A percentile compares a stretch with the other conserved stretches of the same genome.
These are phyloP conservation scores for Scomber colias DNA, from an alignment of 2,113 vertebrate species.

Conservation along the genomic window DNA sequence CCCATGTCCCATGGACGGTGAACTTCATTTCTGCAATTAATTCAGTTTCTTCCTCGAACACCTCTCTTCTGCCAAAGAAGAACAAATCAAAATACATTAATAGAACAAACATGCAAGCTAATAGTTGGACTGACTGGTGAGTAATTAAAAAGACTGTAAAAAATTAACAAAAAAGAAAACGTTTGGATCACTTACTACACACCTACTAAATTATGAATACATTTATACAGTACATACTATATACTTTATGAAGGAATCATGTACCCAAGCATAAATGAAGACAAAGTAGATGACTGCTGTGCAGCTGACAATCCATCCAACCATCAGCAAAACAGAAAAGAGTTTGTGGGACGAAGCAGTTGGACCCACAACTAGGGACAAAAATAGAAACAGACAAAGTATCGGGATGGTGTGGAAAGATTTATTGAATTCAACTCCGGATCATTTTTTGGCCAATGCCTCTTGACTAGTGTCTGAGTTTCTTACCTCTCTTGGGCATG, in stretches of 20 bases:
- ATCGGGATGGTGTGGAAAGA: constrained; percentile 18
- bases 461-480: constrained; percentile 2
- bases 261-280: constrained; percentile 58
- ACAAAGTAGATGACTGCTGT: constrained; percentile 61
- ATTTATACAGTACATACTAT: not conserved
- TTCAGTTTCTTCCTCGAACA: constrained; percentile 37
- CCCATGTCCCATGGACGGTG: not conserved
- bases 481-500: constrained; percentile 59
- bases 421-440: not conserved
- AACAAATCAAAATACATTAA: constrained; percentile 50
- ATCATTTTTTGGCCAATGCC: not conserved
- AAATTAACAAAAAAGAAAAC: too few relatives aligned
- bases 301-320: constrained; percentile 65
- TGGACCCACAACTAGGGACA: constrained; percentile 36
- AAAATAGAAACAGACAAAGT: constrained; percentile 38
- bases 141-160: too few relatives aligned
- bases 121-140: not conserved
- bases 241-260: constrained; percentile 8
- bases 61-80: constrained; percentile 50
- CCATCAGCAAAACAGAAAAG: constrained; percentile 59
- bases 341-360: constrained; percentile 45
- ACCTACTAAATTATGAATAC: too few relatives aligned
- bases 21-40: constrained; percentile 27
- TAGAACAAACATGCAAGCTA: constrained; percentile 11
- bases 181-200: too few relatives aligned